A percentile compares a stretch with the other conserved stretches of the same genome.
Evolutionary conservation across 2,797 vertebrate species (phyloP).

Genomic region (Hippopotamyrus pictus): DNA sequence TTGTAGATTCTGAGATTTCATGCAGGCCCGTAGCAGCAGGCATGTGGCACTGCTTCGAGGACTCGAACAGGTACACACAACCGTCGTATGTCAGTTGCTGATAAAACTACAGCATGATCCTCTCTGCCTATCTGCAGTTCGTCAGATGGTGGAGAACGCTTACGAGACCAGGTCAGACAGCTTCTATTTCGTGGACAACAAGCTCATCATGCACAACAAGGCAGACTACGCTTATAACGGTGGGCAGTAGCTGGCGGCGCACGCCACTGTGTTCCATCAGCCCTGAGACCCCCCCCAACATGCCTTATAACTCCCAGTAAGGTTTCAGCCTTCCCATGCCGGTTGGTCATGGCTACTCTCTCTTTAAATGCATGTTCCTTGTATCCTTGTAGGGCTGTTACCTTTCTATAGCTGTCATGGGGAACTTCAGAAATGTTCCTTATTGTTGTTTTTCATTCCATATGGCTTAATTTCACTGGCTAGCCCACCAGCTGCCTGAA

Average conservation of each 20-base stretch:
- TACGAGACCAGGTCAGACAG: slow-evolving; percentile 98
- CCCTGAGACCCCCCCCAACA: slow-evolving; percentile 29
- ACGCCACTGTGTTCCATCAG: background rate
- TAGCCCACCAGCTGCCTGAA: background rate
- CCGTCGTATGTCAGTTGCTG: background rate
- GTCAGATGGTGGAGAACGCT: slow-evolving; percentile 87
- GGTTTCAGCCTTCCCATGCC: slow-evolving; percentile 7
- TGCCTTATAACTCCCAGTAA: slow-evolving; percentile 24
- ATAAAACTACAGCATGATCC: background rate
- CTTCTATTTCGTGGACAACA: slow-evolving; percentile 99
- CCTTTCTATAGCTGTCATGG: slow-evolving; percentile 30
- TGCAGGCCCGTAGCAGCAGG: background rate
- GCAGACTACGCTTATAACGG: slow-evolving; percentile 97
- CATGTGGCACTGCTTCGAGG: background rate
- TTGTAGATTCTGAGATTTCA: background rate
- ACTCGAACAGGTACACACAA: background rate
- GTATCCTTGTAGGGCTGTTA: slow-evolving; percentile 14
- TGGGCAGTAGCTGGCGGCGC: slow-evolving; percentile 66
- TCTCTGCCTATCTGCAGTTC: slow-evolving; percentile 60
- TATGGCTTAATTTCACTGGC: background rate
- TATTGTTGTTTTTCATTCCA: background rate
- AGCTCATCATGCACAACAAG: slow-evolving; percentile 99
- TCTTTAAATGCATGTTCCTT: slow-evolving; percentile 29
- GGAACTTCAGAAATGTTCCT: slow-evolving; percentile 31
- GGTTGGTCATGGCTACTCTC: slow-evolving; percentile 37